Percentiles rank a stretch among this genome's conserved stretches.
phyloP scores from a whole-genome alignment of 2,888 invertebrate species.

The Pseudoips prasinana region DNA sequence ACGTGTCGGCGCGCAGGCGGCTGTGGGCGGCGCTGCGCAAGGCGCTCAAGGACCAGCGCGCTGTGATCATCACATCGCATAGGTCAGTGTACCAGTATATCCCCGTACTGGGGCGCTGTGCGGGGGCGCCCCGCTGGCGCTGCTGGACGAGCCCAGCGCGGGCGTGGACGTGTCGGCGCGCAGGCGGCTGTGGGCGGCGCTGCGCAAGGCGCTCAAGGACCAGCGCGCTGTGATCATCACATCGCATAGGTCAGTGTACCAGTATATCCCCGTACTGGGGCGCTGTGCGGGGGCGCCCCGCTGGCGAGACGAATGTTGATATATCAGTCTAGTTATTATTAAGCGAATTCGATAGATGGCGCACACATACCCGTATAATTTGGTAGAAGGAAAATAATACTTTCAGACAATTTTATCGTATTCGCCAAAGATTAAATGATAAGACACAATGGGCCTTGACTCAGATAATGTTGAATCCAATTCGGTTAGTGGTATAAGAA shows the following conservation, averaged over 20 bases:
- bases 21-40: slow-evolving; percentile 84
- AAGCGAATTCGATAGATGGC: too few relatives aligned
- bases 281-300: slow-evolving; percentile 83
- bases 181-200: slow-evolving; percentile 84
- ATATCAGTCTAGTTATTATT: too few relatives aligned
- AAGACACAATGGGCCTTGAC: too few relatives aligned
- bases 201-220: slow-evolving; percentile 68
- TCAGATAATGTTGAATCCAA: too few relatives aligned
- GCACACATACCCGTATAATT: too few relatives aligned
- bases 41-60: slow-evolving; percentile 66
- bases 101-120: slow-evolving; percentile 83
- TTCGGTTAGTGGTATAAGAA: too few relatives aligned
- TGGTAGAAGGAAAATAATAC: too few relatives aligned
- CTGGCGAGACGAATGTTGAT: too few relatives aligned
- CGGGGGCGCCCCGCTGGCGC: too few relatives aligned
- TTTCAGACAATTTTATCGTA: too few relatives aligned
- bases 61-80: slow-evolving; percentile 77
- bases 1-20: slow-evolving; percentile 84
- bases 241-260: slow-evolving; percentile 16
- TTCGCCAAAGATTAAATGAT: too few relatives aligned
- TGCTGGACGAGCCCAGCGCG: slow-evolving; percentile 89
- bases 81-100: slow-evolving; percentile 5
- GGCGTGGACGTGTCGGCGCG: slow-evolving; percentile 87
- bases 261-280: slow-evolving; percentile 62
- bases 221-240: slow-evolving; percentile 82